A percentile compares a stretch with the other conserved stretches of the same genome.
phyloP scores from a whole-genome alignment of 1,140 invertebrate species.

The Sipha flava region DNA sequence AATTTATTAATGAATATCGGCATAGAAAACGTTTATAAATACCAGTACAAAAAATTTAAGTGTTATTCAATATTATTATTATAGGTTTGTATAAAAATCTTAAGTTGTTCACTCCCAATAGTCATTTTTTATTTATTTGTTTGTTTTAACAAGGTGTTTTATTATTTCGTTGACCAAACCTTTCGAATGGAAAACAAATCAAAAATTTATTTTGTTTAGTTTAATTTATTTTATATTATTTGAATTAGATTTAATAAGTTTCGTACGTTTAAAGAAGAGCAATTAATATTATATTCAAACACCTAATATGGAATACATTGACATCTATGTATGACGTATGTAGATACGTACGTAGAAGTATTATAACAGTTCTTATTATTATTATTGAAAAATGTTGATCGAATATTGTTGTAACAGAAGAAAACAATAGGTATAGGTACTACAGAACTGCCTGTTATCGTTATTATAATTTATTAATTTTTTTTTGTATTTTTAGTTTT shows the following conservation, averaged over 20 bases:
- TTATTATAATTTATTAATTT: too few species aligned
- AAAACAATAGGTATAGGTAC: not conserved
- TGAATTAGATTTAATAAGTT: too few species aligned
- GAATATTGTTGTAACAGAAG: not conserved
- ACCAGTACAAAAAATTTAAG: not conserved
- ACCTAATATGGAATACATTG: too few species aligned
- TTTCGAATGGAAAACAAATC: not conserved
- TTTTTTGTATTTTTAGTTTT: too few species aligned
- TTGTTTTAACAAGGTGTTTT: not conserved
- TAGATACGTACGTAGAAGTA: too few species aligned
- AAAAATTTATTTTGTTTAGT: too few species aligned
- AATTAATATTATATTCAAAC: too few species aligned
- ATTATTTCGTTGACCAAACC: not conserved
- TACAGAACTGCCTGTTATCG: not conserved
- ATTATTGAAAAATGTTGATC: too few species aligned
- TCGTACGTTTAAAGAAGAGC: too few species aligned
- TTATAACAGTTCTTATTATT: too few species aligned
- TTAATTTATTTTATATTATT: too few species aligned
- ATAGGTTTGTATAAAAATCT: not conserved
- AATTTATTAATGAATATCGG: not conserved
- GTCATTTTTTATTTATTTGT: not conserved
- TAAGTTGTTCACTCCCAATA: not conserved
- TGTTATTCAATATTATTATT: not conserved
- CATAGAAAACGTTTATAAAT: conserved; percentile 1
- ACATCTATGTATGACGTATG: too few species aligned